A percentile compares a stretch with the other conserved stretches of the same genome.
phyloP scores from a whole-genome alignment of 2,888 invertebrate genomes.

The Baronia brevicornis region DNA sequence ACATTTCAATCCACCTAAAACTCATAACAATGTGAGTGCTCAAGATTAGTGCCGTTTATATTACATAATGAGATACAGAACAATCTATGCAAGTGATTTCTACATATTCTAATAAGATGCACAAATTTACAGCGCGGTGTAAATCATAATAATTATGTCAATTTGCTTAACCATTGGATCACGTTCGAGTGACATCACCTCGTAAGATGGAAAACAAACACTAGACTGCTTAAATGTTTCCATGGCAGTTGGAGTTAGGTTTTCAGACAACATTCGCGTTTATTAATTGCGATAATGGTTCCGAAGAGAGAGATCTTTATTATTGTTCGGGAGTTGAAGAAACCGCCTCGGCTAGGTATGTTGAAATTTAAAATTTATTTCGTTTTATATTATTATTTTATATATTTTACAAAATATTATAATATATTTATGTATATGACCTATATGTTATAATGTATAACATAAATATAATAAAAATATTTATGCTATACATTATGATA shows the following conservation, averaged over 20 bases:
- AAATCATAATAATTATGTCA: constrained; percentile 23
- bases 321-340: constrained; percentile 30
- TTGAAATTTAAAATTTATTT: constrained; percentile 23
- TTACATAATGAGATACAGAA: no score
- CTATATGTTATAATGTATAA: no score
- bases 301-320: constrained; percentile 32
- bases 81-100: no score
- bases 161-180: constrained; percentile 30
- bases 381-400: no score
- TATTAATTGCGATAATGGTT: constrained; percentile 29
- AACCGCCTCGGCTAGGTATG: constrained; percentile 22
- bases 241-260: constrained; percentile 27
- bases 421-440: no score
- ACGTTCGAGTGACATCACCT: constrained; percentile 39
- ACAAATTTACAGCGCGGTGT: neutral
- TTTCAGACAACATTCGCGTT: constrained; percentile 23
- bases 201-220: constrained; percentile 20
- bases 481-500: no score
- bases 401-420: no score
- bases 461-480: no score
- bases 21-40: no score
- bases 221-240: constrained; percentile 16
- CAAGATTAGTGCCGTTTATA: no score
- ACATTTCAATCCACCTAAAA: no score
- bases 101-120: constrained; percentile 4